Evolutionary conservation across 2,888 invertebrate species (phyloP), one percentile per base, ranked within the genome.

Genomic region (Nephrotoma appendiculata): DNA sequence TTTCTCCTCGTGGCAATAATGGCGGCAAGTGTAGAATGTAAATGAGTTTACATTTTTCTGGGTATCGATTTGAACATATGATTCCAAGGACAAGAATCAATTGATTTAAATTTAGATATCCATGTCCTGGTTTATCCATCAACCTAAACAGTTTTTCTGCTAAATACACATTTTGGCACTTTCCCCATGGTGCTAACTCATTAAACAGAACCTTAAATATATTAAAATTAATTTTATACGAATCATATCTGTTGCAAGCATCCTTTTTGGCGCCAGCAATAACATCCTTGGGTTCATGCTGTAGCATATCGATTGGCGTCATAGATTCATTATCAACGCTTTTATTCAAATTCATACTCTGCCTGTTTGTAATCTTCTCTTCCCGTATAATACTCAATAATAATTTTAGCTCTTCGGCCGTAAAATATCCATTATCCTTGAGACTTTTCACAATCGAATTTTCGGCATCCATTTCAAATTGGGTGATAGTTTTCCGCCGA

Each of bases 1-100:
- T 94, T 89, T 97, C 96, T 0, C 93, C 92, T 88, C 94, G 93
- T 57, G 94, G 92, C 15, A 97, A 92, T 87, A 97, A 92, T 0
- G 97, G 97, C 86, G 97, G 97, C 90, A 98, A 94, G 92, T 99
- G 99, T 87, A 98, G 93, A 86, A 96, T 95, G 92, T 97, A 99
- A 86, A 99, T 92, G 41, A 99, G 94, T 89, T 97, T 96, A 85
- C 99, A 92, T 87, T 97, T 94, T 87, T 96, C 95, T 9, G 95
- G 94, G 12, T 96, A 94, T 90, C 98, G 98, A 2, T 95, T 96
- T 41, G 96, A 95, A 86, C 96, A 94, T 86, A 97, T 94, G 88
- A 97, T 92, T 2, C 98, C 98, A 88, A 98, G 92, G 19, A 95
- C 94, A 88, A 94, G 93, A 4, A 96, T 94, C 88, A 98, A 93